Conservation (phyloP, 1,140 invertebrate genomes). For the Rhopalosiphum padi region DNA sequence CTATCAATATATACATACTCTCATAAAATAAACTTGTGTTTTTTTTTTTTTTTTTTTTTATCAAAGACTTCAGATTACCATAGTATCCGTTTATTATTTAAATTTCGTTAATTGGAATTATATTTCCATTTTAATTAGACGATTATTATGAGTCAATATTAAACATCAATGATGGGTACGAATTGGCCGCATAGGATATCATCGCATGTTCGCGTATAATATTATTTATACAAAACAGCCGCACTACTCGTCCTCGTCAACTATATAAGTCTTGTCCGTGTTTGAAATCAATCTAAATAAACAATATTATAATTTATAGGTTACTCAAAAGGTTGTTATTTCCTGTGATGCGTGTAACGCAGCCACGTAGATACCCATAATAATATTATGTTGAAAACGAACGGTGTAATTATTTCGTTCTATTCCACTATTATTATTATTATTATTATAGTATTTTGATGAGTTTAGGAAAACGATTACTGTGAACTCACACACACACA, state of each 20-base stretch:
- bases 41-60: too few species aligned
- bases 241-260: background rate
- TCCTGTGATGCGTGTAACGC: background rate
- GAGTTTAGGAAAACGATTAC: slow-evolving; percentile 17
- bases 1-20: too few species aligned
- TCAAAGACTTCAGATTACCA: too few species aligned
- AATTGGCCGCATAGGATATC: background rate
- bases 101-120: too few species aligned
- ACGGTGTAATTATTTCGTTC: slow-evolving; percentile 14
- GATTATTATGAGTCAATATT: too few species aligned
- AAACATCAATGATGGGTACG: background rate
- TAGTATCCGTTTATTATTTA: too few species aligned
- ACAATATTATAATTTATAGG: background rate
- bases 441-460: background rate
- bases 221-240: background rate
- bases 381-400: background rate
- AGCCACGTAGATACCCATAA: too few species aligned
- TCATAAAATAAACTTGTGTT: too few species aligned
- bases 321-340: background rate
- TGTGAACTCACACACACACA: background rate
- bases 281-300: background rate
- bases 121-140: too few species aligned
- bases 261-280: background rate
- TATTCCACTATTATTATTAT: background rate
- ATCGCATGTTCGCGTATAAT: background rate